Evolutionary conservation across 2,113 vertebrate genomes (phyloP).

Genomic region (Sardina pilchardus): DNA sequence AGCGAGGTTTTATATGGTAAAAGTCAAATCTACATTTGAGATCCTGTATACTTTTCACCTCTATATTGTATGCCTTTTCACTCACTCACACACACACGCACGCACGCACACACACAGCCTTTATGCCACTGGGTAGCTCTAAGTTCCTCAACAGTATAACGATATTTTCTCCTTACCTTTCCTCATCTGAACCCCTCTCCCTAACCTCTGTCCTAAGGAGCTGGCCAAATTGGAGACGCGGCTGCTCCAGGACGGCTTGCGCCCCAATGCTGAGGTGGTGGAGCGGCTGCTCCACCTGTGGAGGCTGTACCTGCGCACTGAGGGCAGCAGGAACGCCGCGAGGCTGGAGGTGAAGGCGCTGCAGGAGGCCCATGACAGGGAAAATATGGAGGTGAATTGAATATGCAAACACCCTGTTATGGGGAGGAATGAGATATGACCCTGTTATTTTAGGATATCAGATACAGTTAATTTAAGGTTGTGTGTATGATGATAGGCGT

Average conservation of each 20-base stretch:
- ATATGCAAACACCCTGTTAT: too few relatives aligned
- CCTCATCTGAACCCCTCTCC: not conserved
- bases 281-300: constrained; percentile 68
- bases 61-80: too few relatives aligned
- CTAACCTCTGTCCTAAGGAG: constrained; percentile 30
- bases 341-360: constrained; percentile 63
- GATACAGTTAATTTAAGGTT: not conserved
- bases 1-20: too few relatives aligned
- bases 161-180: too few relatives aligned
- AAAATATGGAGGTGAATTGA: constrained; percentile 5
- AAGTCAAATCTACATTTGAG: too few relatives aligned
- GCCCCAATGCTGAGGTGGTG: constrained; percentile 46
- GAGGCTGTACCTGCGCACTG: constrained; percentile 55
- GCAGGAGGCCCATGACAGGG: constrained; percentile 27
- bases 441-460: not conserved
- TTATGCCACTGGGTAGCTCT: too few relatives aligned
- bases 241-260: constrained; percentile 63
- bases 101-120: too few relatives aligned
- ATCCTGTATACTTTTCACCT: too few relatives aligned
- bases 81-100: too few relatives aligned
- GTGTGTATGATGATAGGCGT: not conserved
- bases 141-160: too few relatives aligned
- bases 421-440: not conserved
- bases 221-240: constrained; percentile 57
- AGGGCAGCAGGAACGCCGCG: constrained; percentile 56